phyloP scores from a whole-genome alignment of 2,888 invertebrate genomes.

The Pandemis cinnamomeana region DNA sequence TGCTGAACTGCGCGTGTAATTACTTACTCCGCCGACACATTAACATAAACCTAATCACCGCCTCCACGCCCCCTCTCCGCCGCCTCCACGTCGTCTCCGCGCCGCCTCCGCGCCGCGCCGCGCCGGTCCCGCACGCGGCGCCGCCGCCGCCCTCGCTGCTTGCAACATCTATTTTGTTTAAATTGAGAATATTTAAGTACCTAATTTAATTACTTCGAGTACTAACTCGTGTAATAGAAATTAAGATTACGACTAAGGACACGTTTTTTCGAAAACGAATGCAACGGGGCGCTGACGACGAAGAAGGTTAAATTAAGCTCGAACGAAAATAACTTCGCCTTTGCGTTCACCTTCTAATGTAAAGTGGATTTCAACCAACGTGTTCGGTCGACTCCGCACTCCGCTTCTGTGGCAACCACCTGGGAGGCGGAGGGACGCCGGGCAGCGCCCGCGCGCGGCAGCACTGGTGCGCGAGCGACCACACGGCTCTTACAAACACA shows the following conservation, averaged over 20 bases:
- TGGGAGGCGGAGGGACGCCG: too few species aligned
- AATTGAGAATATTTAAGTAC: not conserved
- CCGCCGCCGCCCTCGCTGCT: not conserved
- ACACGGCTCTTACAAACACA: too few species aligned
- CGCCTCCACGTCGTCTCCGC: not conserved
- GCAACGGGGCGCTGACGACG: not conserved
- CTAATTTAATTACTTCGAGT: slow-evolving; percentile 11
- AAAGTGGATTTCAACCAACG: too few species aligned
- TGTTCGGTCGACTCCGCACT: too few species aligned
- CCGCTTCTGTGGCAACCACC: too few species aligned
- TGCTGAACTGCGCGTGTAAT: slow-evolving; percentile 20
- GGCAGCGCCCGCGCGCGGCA: too few species aligned
- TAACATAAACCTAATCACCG: slow-evolving; percentile 2
- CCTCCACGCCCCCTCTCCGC: not conserved
- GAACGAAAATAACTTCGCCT: not conserved
- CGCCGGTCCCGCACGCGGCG: not conserved
- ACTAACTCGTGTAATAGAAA: slow-evolving; percentile 8
- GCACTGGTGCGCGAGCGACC: too few species aligned
- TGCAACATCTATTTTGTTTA: not conserved
- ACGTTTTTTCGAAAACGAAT: not conserved
- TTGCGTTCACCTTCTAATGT: too few species aligned
- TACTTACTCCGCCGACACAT: not conserved
- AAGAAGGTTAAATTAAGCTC: not conserved
- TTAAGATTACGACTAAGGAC: not conserved
- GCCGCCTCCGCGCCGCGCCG: not conserved